Evolutionary conservation across 2,113 vertebrate genomes (phyloP), one percentile per base, ranked within the genome.

Genomic region (Trochalopteron elliotii): DNA sequence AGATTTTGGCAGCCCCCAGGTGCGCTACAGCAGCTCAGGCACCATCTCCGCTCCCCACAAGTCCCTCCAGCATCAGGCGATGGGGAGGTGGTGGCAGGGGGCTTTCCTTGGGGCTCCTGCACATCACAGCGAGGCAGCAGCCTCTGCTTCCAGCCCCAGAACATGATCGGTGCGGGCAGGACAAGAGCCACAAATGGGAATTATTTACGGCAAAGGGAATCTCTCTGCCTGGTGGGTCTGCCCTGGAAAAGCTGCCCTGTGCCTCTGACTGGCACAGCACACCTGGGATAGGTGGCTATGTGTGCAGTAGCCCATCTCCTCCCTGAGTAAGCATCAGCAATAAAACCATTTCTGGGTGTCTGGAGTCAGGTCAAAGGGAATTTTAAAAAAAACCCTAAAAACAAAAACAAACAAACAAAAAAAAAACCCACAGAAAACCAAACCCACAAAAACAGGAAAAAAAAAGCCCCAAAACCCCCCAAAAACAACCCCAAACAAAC

Each of bases 61-160:
- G 59, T 12, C 30, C 33, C 69, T 52, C 45, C 15, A 15, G 70
- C 28, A 13, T 10, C 28, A 7, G 59, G 57, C 1, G 0, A 2
- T 40, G 77, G 37, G 83, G 72, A 42, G 44, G 37, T 15, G 72
- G 55, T 2, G 30, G 3, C 45, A 3, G 70, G 61, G 42, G 79
- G 13, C 13, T 2, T n/a, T 70, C n/a, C 27, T 3, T 2, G 4
- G 82, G 68, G 71, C 27, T 80, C 16, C 61, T 1, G 31, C 19
- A 2, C 79, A 25, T 24, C 10, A 0, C 1, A 1, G 31, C 0
- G 3, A 28, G 52, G 71, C 49, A 23, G 50, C 53, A 37, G 69
- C 42, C 65, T 30, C 90, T 44, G 76, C 45, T 52, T 24, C 35
- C 64, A 53, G 81, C 3, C 0, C 21, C 63, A 9, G 50, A 25